Evolutionary conservation across 1,140 invertebrate genomes (phyloP).

Genomic region (Drosophila oshimai): DNA sequence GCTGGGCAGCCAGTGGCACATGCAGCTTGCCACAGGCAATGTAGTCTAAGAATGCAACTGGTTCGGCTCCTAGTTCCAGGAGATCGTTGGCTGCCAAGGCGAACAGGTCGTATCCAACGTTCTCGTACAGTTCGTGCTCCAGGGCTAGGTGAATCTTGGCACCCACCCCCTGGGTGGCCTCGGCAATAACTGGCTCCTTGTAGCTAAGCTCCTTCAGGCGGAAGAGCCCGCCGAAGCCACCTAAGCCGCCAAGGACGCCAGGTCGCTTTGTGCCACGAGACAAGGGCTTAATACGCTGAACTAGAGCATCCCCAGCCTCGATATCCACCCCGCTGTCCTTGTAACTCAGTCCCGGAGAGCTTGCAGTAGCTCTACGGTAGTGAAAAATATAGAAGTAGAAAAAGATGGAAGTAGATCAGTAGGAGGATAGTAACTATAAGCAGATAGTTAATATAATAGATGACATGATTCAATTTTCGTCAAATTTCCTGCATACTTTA

Average conservation of each 20-base stretch:
- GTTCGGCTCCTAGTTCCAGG: constrained; percentile 96
- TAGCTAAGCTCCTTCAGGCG: constrained; percentile 87
- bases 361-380: constrained; percentile 81
- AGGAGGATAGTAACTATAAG: not conserved
- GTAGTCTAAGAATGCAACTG: constrained; percentile 98
- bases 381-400: no score
- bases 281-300: constrained; percentile 91
- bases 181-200: constrained; percentile 92
- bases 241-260: constrained; percentile 92
- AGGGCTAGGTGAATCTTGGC: constrained; percentile 96
- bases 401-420: not conserved
- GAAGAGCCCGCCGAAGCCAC: constrained; percentile 97
- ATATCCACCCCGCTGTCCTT: constrained; percentile 97
- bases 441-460: not conserved
- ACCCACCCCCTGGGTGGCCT: constrained; percentile 95
- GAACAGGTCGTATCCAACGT: constrained; percentile 97
- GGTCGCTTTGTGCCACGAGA: constrained; percentile 87
- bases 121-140: constrained; percentile 89
- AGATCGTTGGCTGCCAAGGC: constrained; percentile 99
- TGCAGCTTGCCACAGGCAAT: constrained; percentile 95
- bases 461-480: not conserved
- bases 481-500: not conserved
- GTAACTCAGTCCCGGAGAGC: constrained; percentile 88
- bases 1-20: constrained; percentile 88
- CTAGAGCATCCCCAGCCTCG: constrained; percentile 92